Conservation (phyloP, 2,113 vertebrate species). For the Bombycilla garrulus region DNA sequence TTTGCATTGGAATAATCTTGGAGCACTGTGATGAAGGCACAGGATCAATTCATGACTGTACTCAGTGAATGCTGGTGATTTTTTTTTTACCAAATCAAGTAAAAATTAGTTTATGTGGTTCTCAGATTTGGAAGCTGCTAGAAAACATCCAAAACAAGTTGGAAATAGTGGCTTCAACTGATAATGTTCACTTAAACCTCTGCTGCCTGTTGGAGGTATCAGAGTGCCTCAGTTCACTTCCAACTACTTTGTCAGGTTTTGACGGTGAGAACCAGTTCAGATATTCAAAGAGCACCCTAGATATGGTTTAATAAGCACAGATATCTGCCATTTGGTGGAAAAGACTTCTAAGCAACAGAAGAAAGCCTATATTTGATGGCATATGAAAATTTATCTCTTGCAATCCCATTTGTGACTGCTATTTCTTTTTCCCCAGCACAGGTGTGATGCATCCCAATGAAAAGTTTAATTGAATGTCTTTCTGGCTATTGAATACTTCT, state of each 20-base stretch:
- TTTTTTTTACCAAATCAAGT: not conserved
- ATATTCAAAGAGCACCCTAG: not conserved
- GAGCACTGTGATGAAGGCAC: not conserved
- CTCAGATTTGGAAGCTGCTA: not conserved
- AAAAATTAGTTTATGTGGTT: not conserved
- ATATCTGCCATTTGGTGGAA: not conserved
- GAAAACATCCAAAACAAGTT: not conserved
- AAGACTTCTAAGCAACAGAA: not conserved
- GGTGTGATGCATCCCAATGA: not conserved
- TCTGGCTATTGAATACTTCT: not conserved
- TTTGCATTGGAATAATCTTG: not conserved
- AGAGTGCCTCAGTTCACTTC: not conserved
- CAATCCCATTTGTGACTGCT: not conserved
- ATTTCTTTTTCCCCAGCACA: rapidly evolving
- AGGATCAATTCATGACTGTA: not conserved
- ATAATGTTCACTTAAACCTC: not conserved
- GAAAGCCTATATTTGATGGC: not conserved
- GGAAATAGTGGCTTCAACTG: not conserved
- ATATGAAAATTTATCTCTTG: not conserved
- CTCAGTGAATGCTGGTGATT: not conserved
- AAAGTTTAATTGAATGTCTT: not conserved
- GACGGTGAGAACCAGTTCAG: not conserved
- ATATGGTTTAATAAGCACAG: not conserved
- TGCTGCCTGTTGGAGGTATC: not conserved
- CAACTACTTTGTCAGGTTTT: not conserved